Base-by-base conservation (phyloP, 1,140 invertebrate species). In the Conus ventricosus region DNA sequence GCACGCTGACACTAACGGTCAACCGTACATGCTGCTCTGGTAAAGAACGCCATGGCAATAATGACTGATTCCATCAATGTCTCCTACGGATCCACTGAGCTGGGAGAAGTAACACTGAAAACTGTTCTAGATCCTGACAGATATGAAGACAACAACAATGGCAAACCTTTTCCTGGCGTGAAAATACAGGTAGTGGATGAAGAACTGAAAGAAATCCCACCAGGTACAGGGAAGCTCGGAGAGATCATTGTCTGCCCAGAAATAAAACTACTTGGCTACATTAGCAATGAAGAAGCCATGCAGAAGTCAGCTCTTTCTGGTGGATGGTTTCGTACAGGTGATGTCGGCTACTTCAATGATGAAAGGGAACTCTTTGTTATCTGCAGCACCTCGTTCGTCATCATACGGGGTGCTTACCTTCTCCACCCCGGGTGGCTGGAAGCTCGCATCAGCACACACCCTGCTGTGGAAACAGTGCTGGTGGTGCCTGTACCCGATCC, bases 331-430 rank as follows among this genome's bases (percentile, higher is more conserved):
- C 4, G 78, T 15, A 81, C 27, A 4, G 78, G 78, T 51, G 78
- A 81, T 39, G 78, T 81, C 8, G 78, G 78, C 53, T 54, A 81
- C 78, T 5, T 81, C 7, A 81, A 23, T 39, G 53, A 13, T 39
- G 78, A 81, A 6, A 13, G 78, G 7, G 78, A 81, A 2, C 78
- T 81, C 10, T 81, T 57, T 51, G 81, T 83, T 15, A 25, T 83
- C 20, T 83, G 81, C 27, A 4, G 81, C 53, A 25, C 55, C 13
- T 55, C 53, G 1, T 83, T 83, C 27, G 81, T 17, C 81, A 83
- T 83, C 81, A 83, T 83, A 53, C 81, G 81, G 10, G 81, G 81
- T 51, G 81, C 81, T 57, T 83, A 83, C 81, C 27, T 83, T 20
- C 23, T 83, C 15, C 25, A 83, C 53, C 81, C 81, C 53, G 81